These are phyloP conservation scores for Physocephala rufipes DNA, from an alignment of 2,888 invertebrate genomes.

Conservation along the genomic window DNA sequence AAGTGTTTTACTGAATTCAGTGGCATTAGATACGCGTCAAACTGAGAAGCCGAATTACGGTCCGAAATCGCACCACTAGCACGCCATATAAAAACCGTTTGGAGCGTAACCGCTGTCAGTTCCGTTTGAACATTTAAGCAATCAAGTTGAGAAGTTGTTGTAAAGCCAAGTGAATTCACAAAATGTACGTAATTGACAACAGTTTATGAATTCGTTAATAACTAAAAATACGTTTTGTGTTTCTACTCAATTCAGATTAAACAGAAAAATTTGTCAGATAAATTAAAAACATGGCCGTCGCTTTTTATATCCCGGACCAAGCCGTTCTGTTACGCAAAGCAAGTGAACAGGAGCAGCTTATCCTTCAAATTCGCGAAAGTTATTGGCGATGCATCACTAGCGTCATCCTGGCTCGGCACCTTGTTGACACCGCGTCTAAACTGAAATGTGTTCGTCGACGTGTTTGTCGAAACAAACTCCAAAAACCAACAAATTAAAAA, in stretches of 20 bases:
- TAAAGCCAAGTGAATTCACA: not conserved
- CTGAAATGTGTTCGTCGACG: conserved; percentile 41
- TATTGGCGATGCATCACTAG: conserved; percentile 56
- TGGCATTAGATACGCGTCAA: conserved; percentile 31
- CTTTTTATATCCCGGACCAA: conserved; percentile 62
- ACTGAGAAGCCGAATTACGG: conserved; percentile 4
- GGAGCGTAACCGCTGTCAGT: conserved; percentile 44
- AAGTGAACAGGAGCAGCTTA: conserved; percentile 55
- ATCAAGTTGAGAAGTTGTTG: conserved; percentile 37
- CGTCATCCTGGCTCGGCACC: conserved; percentile 52
- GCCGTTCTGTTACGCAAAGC: conserved; percentile 58
- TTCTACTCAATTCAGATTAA: too few species aligned
- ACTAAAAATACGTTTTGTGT: too few species aligned
- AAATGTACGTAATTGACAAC: not conserved
- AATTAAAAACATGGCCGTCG: conserved; percentile 56
- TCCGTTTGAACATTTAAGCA: conserved; percentile 43
- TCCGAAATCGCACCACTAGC: conserved; percentile 9
- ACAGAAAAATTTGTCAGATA: conserved; percentile 32
- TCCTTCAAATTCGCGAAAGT: conserved; percentile 55
- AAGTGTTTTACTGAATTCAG: not conserved
- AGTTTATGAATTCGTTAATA: conserved; percentile 16
- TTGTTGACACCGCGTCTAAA: conserved; percentile 46
- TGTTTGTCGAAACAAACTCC: conserved; percentile 41
- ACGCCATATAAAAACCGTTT: conserved; percentile 42
- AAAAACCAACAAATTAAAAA: conserved; percentile 35